Evolutionary conservation across 2,113 vertebrate genomes (phyloP), one percentile per base, ranked within the genome.

Genomic region (Bothrops jararaca): DNA sequence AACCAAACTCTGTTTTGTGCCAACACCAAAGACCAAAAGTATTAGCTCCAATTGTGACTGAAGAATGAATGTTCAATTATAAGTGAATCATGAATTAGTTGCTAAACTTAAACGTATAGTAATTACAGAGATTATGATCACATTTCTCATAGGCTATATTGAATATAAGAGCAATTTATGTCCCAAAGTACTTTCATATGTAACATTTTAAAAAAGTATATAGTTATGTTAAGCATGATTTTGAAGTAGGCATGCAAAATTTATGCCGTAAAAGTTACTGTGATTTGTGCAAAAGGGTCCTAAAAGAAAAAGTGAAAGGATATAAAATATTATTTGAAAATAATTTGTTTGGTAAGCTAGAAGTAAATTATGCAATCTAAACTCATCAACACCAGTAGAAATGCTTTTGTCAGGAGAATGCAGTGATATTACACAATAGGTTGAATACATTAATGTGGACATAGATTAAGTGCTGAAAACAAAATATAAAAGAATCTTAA

Each of bases 11-110:
- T 80, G 34, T 80, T 42, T 80, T 80, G 18, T 39, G 18, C 74
- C 74, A 39, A 80, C 34, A 42, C 34, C 18, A 42, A 80, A 80
- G 34, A 39, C 18, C 87, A 39, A 24, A 88, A 80, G 92, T 92
- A 92, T 24, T 93, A 93, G 2, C 13, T 91, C 12, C n/a, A 95
- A 48, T 58, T 92, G 3, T 24, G 85, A 90, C 29, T 64, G 74
- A 96, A 94, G 93, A 94, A 94, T 15, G 92, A 69, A 2, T 10
- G 89, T 34, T 53, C 88, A 96, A 64, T 22, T 90, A 26, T 50
- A 23, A n/a, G 0, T 2, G 50, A 69, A 54, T 93, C 86, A 91
- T 74, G 64, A 52, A 74, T 53, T 94, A 94, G 29, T 4, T 64
- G 74, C 23, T 93, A 39, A 90, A 26, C 18, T 48, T 57, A 29